Conservation (phyloP, 2,797 vertebrate species). For the Pangasius mekongensis region DNA sequence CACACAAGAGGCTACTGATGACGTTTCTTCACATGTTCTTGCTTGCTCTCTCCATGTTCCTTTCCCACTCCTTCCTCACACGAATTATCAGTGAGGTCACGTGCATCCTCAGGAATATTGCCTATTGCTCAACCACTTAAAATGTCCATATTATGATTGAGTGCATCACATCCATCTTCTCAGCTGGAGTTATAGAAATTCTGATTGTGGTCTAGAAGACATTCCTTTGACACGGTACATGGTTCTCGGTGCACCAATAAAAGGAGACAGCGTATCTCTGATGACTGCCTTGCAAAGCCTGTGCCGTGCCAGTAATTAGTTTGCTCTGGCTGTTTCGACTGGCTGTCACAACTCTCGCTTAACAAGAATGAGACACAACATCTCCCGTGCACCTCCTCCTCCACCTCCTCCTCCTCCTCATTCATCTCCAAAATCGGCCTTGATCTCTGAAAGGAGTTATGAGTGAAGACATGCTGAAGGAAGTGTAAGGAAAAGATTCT, state of each 20-base stretch:
- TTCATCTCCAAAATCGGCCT: background rate
- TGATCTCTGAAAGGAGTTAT: conserved; percentile 31
- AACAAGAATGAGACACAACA: conserved; percentile 15
- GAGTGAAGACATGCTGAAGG: conserved; percentile 28
- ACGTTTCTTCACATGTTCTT: background rate
- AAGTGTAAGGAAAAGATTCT: conserved; percentile 11
- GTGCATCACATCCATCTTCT: background rate
- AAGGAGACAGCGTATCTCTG: background rate
- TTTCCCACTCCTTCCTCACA: background rate
- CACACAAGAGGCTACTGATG: background rate
- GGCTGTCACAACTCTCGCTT: conserved; percentile 3
- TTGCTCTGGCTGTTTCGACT: conserved; percentile 17
- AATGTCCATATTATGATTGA: background rate
- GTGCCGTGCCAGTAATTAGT: conserved; percentile 23
- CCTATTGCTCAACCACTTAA: background rate
- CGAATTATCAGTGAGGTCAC: background rate
- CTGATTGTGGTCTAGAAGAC: background rate
- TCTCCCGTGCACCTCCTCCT: conserved; percentile 13
- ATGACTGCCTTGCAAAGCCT: background rate
- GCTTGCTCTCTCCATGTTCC: background rate
- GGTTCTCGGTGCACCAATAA: background rate
- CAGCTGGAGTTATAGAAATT: background rate
- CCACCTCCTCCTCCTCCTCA: background rate
- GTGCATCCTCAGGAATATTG: conserved; percentile 5
- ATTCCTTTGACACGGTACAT: background rate